Conservation (phyloP, 2,888 invertebrate genomes). For the Xestobium rufovillosum region DNA sequence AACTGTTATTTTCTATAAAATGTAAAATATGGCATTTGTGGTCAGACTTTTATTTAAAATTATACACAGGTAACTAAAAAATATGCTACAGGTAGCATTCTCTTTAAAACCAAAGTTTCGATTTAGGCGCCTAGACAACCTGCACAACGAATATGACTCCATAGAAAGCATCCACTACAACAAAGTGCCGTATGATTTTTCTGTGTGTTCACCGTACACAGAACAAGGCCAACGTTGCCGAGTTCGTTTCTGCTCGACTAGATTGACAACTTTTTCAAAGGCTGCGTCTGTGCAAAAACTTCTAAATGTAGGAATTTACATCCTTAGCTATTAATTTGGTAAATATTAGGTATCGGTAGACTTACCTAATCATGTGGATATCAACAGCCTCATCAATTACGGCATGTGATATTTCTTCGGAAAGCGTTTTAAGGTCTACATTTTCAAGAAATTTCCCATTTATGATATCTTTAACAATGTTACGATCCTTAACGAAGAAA, state of each 20-base stretch:
- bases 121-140: too few species aligned
- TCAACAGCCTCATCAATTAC: slow-evolving; percentile 1
- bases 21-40: too few species aligned
- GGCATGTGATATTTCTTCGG: slow-evolving; percentile 1
- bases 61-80: too few species aligned
- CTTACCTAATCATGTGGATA: slow-evolving; percentile 1
- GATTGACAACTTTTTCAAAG: slow-evolving; percentile 2
- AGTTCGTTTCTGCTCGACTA: slow-evolving; percentile 1
- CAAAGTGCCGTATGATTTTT: slow-evolving; percentile 1
- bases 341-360: neutral
- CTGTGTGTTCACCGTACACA: slow-evolving; percentile 1
- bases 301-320: too few species aligned
- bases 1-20: too few species aligned
- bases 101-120: too few species aligned
- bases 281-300: slow-evolving; percentile 1
- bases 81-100: too few species aligned
- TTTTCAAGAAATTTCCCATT: slow-evolving; percentile 1
- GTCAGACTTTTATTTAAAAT: too few species aligned
- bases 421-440: neutral
- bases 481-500: slow-evolving; percentile 1
- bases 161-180: slow-evolving; percentile 2
- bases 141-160: slow-evolving; percentile 1
- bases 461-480: slow-evolving; percentile 1
- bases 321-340: neutral
- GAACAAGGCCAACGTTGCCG: slow-evolving; percentile 1